phyloP scores from a whole-genome alignment of 1,140 invertebrate species.

The Drosophila kohkoa region DNA sequence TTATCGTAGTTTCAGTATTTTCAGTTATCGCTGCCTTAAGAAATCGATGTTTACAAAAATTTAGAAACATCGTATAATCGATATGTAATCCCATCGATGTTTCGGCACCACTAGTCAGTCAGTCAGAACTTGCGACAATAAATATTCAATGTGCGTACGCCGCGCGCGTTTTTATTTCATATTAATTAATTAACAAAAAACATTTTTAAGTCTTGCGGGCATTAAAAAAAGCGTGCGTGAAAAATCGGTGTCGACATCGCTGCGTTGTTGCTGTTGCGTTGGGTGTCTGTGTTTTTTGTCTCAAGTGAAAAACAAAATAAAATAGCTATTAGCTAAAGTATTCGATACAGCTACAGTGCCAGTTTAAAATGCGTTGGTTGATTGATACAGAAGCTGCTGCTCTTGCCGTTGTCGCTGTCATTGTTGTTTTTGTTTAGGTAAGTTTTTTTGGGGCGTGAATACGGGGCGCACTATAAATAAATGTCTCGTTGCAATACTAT shows the following conservation, averaged over 20 bases:
- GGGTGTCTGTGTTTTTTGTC: neutral
- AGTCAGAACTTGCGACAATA: slow-evolving; percentile 55
- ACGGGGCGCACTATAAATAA: slow-evolving; percentile 43
- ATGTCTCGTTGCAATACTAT: slow-evolving; percentile 38
- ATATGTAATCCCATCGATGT: too few relatives aligned
- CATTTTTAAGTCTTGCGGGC: slow-evolving; percentile 39
- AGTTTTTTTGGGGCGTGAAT: slow-evolving; percentile 50
- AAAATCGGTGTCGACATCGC: slow-evolving; percentile 22
- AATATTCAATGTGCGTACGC: slow-evolving; percentile 43
- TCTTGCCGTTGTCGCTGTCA: slow-evolving; percentile 29
- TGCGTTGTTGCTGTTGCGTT: neutral
- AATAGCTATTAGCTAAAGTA: neutral
- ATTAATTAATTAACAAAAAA: slow-evolving; percentile 44
- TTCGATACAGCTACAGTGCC: slow-evolving; percentile 19
- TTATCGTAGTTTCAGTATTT: too few relatives aligned
- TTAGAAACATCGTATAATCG: too few relatives aligned
- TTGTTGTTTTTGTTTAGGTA: slow-evolving; percentile 45
- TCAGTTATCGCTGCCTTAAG: too few relatives aligned
- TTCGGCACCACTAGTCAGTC: slow-evolving; percentile 6
- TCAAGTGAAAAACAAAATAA: slow-evolving; percentile 19
- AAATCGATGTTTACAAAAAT: too few relatives aligned
- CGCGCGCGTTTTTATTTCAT: slow-evolving; percentile 52
- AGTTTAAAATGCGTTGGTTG: slow-evolving; percentile 27
- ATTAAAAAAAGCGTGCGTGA: slow-evolving; percentile 33
- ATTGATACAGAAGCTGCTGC: slow-evolving; percentile 23